Percentiles rank a stretch among this genome's conserved stretches.
Conservation (phyloP, 2,797 vertebrate genomes). For the Aphelocoma californica region DNA sequence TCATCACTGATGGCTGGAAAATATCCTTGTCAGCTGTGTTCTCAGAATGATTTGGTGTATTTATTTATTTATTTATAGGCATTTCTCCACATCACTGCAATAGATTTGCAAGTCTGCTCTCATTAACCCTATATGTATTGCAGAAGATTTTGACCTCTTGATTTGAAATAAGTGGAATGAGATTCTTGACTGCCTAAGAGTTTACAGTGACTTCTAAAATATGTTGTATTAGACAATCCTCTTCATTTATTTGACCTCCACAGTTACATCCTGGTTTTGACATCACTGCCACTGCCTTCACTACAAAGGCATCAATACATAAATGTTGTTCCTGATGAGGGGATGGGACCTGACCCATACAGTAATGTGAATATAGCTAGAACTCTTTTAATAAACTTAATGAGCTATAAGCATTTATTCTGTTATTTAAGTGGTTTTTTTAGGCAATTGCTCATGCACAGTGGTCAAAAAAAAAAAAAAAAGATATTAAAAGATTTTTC, state of each 20-base stretch:
- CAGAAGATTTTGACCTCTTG: not conserved
- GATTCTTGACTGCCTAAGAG: not conserved
- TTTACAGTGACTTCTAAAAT: not conserved
- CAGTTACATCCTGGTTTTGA: not conserved
- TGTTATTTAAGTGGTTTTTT: not conserved
- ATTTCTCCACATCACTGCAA: not conserved
- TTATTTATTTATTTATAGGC: slow-evolving; percentile 18
- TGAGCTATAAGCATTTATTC: not conserved
- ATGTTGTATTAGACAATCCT: not conserved
- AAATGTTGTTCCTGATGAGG: not conserved
- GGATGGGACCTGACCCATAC: not conserved
- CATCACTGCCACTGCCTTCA: not conserved
- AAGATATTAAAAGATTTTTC: not conserved
- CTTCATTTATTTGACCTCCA: not conserved
- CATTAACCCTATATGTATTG: not conserved
- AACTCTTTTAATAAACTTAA: not conserved
- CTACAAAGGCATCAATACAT: not conserved
- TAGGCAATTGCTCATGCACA: not conserved
- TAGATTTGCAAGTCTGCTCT: not conserved
- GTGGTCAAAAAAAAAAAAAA: not conserved
- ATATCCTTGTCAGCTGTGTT: slow-evolving; percentile 40
- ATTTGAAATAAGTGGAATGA: not conserved
- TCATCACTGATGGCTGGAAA: slow-evolving; percentile 57
- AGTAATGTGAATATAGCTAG: not conserved
- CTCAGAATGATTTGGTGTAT: slow-evolving; percentile 1